Evolutionary conservation across 1,140 invertebrate genomes (phyloP).

Genomic region (Sminthurinus signatus): DNA sequence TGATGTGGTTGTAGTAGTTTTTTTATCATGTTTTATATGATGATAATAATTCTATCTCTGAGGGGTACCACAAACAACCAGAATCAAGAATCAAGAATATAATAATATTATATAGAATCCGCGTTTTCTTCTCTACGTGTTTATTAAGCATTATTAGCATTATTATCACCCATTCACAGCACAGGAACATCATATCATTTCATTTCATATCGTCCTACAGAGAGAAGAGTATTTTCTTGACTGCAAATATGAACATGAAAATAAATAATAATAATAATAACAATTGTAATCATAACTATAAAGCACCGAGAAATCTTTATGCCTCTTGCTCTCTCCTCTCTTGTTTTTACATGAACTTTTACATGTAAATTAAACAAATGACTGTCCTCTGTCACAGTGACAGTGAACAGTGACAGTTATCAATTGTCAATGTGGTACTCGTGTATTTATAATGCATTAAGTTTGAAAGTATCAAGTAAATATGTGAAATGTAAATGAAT

Average conservation of each 20-base stretch:
- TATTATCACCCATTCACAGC: conserved; percentile 5
- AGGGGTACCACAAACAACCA: not conserved
- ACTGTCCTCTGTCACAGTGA: conserved; percentile 1
- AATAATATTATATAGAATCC: not conserved
- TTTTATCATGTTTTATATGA: not conserved
- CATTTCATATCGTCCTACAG: not conserved
- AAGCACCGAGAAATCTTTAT: conserved; percentile 7
- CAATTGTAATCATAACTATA: conserved; percentile 12
- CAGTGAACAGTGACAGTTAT: no score
- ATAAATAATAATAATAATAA: conserved; percentile 14
- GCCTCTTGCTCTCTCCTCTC: no score
- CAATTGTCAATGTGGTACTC: no score
- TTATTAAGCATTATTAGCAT: no score
- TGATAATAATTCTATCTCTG: not conserved
- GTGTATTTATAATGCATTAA: no score
- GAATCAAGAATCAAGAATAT: not conserved
- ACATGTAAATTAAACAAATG: conserved; percentile 11
- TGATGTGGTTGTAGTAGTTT: not conserved
- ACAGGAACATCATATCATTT: not conserved
- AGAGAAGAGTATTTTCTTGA: not conserved
- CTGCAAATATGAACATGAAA: no score
- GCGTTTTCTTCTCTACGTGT: no score
- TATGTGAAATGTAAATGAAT: no score
- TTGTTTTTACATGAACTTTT: not conserved
- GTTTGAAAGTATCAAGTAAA: no score